Conservation (phyloP, 1,140 invertebrate species). For the Drosophila guanche region DNA sequence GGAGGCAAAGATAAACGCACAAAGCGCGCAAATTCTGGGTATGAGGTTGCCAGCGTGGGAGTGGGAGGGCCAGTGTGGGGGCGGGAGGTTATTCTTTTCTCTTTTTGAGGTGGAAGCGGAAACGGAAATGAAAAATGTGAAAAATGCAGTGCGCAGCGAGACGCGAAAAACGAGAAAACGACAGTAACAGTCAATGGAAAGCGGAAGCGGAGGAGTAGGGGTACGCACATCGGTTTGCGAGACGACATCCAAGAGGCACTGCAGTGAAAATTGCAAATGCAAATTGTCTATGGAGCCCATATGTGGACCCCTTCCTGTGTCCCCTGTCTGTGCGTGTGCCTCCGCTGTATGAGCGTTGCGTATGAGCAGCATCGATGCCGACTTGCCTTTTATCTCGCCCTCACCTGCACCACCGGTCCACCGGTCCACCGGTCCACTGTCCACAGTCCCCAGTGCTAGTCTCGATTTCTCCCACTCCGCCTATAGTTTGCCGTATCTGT, state of each 20-base stretch:
- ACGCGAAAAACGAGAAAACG: slow-evolving; percentile 18
- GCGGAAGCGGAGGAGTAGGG: not conserved
- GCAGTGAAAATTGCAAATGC: slow-evolving; percentile 53
- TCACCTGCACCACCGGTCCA: slow-evolving; percentile 10
- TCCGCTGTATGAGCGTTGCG: slow-evolving; percentile 37
- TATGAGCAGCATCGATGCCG: slow-evolving; percentile 60
- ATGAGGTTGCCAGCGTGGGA: not conserved
- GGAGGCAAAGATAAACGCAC: slow-evolving; percentile 54
- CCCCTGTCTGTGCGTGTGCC: slow-evolving; percentile 15
- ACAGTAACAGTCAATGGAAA: slow-evolving; percentile 17
- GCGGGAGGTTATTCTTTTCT: slow-evolving; percentile 6
- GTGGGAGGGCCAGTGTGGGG: not conserved
- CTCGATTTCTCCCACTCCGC: slow-evolving; percentile 47
- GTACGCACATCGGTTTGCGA: not conserved
- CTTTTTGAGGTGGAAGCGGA: slow-evolving; percentile 56
- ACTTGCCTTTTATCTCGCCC: slow-evolving; percentile 38
- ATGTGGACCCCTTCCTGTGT: not conserved
- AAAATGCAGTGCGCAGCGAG: slow-evolving; percentile 63
- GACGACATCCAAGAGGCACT: slow-evolving; percentile 24
- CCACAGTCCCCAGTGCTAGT: too few species aligned
- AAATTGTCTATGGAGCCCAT: slow-evolving; percentile 63
- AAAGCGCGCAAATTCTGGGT: slow-evolving; percentile 33
- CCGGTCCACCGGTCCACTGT: too few species aligned
- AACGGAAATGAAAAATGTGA: slow-evolving; percentile 80
- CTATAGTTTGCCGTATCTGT: slow-evolving; percentile 76